Conservation (phyloP, 2,113 vertebrate species). For the Urocolius indicus region DNA sequence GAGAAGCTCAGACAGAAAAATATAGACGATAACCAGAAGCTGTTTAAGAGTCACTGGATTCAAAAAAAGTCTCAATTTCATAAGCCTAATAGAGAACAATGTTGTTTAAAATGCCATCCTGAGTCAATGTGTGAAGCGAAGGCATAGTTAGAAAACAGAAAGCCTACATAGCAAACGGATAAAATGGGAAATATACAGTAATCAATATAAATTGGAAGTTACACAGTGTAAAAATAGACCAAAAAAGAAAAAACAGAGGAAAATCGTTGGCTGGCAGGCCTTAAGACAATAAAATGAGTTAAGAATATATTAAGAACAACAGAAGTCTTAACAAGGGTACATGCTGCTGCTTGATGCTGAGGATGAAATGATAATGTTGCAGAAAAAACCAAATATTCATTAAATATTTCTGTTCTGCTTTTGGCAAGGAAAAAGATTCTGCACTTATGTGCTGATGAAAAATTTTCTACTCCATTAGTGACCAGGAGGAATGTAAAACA, state of each 20-base stretch:
- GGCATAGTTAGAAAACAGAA: constrained; percentile 31
- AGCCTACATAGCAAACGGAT: background rate
- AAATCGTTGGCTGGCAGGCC: constrained; percentile 2
- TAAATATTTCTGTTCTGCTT: constrained; percentile 4
- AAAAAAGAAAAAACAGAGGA: background rate
- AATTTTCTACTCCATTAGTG: constrained; percentile 18
- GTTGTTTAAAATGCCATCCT: background rate
- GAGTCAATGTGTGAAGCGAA: background rate
- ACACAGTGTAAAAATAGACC: constrained; percentile 2
- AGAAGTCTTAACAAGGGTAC: background rate
- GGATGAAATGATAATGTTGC: background rate
- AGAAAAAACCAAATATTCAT: constrained; percentile 28
- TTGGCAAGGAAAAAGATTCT: constrained; percentile 35
- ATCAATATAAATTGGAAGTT: constrained; percentile 29
- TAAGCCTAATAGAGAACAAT: background rate
- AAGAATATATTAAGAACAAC: background rate
- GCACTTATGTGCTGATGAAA: background rate
- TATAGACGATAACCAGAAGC: background rate
- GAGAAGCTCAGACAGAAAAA: background rate
- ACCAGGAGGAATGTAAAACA: constrained; percentile 19
- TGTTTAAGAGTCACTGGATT: background rate
- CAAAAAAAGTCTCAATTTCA: background rate
- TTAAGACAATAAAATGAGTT: constrained; percentile 1
- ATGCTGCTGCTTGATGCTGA: background rate
- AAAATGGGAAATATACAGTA: background rate